phyloP scores from a whole-genome alignment of 2,888 invertebrate species.

The Aporophyla lueneburgensis region DNA sequence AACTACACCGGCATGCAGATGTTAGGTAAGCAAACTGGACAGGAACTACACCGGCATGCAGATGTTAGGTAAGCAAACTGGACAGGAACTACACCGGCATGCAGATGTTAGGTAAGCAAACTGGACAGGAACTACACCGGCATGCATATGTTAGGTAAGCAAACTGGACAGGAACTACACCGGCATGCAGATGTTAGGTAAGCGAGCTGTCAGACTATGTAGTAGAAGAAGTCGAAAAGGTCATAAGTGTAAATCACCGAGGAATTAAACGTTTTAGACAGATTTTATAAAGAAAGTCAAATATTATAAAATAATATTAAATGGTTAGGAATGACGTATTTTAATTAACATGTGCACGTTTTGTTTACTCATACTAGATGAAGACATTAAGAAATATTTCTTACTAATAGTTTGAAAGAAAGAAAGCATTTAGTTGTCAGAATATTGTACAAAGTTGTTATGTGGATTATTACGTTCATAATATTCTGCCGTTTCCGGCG shows the following conservation, averaged over 20 bases:
- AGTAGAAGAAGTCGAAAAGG: background rate
- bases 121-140: slow-evolving; percentile 96
- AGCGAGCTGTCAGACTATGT: background rate
- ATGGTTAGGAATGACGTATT: background rate
- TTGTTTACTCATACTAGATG: too few species aligned
- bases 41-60: slow-evolving; percentile 95
- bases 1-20: slow-evolving; percentile 96
- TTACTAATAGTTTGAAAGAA: too few species aligned
- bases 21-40: slow-evolving; percentile 94
- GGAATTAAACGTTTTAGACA: too few species aligned
- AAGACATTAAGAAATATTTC: too few species aligned
- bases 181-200: slow-evolving; percentile 96
- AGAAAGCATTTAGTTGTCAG: too few species aligned
- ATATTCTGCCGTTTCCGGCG: too few species aligned
- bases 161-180: slow-evolving; percentile 95
- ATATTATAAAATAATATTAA: background rate
- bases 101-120: slow-evolving; percentile 94
- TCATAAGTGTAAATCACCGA: too few species aligned
- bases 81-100: slow-evolving; percentile 96
- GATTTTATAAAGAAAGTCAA: background rate
- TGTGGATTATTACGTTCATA: too few species aligned
- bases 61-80: slow-evolving; percentile 94
- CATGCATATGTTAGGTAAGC: slow-evolving; percentile 94
- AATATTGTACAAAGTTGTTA: too few species aligned
- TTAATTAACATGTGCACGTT: too few species aligned